Percentiles rank a stretch among this genome's conserved stretches.
These are phyloP conservation scores for Spodoptera litura DNA, from an alignment of 1,140 invertebrate species.

Conservation along the genomic window DNA sequence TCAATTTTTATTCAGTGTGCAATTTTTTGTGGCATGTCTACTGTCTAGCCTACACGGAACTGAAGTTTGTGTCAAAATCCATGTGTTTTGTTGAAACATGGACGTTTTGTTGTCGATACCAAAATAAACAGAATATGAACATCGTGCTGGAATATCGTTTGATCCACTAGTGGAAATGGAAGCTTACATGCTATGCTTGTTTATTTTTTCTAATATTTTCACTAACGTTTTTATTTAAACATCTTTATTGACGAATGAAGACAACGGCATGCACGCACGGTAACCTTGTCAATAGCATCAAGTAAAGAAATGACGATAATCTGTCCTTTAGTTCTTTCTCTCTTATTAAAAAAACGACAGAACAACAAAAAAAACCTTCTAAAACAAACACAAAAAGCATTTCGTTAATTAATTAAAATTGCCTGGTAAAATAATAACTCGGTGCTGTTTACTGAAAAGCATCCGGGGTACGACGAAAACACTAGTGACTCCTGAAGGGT, in stretches of 20 bases:
- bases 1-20: slow-evolving; percentile 39
- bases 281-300: no score
- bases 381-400: not conserved
- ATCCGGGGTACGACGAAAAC: slow-evolving; percentile 51
- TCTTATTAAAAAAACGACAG: not conserved
- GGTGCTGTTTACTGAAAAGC: slow-evolving; percentile 49
- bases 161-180: no score
- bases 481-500: slow-evolving; percentile 58
- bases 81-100: not conserved
- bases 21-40: not conserved
- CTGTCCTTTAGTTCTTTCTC: no score
- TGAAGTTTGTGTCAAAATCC: not conserved
- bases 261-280: no score
- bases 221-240: no score
- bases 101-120: not conserved
- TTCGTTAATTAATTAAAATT: slow-evolving; percentile 16
- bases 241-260: no score
- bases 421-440: slow-evolving; percentile 30
- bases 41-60: not conserved
- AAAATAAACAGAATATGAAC: not conserved
- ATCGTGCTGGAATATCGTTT: not conserved
- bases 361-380: not conserved
- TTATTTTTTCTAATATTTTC: no score
- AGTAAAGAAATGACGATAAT: no score
- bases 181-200: no score